Evolutionary conservation across 2,797 vertebrate genomes (phyloP), one percentile per base, ranked within the genome.

Genomic region (Heterohyrax brucei): DNA sequence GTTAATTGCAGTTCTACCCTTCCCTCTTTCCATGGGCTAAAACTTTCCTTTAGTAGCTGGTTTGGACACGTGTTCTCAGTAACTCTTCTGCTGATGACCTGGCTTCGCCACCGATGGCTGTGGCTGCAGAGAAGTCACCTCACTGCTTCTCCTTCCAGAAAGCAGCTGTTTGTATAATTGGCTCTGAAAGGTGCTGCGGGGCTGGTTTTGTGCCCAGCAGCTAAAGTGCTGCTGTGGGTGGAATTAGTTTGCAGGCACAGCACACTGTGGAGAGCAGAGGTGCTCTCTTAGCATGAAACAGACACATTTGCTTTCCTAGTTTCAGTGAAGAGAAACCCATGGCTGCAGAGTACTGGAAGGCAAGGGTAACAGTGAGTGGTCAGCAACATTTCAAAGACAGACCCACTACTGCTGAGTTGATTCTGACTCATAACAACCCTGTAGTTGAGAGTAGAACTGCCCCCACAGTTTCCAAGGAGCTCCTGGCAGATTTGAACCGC

Each of bases 211-310:
- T n/a, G n/a, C 76, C 56, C 64, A 10, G 28, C 26, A 19, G 3
- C 56, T 24, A 22, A 33, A 2, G 22, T 4, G 21, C 30, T 18
- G 2, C 61, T 4, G 1, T 6, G 3, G 1, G 59, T 73, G 33
- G 76, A 4, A 22, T 16, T 18, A 28, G 30, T 22, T 44, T 66
- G 76, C 12, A 4, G 39, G 33, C 30, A 3, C 77, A 9, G 70
- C 18, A 3, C 22, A 2, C 62, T 0, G 0, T 9, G n/a, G 14
- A 9, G 26, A 0, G 9, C 13, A 39, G 1, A 0, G 0, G 30
- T 2, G 76, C 62, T 59, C 50, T n/a, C 30, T 70, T 30, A 13
- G 77, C 85, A 46, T 66, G 8, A 33, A 33, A 6, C 14, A 1
- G 44, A 16, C 53, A 6, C 1, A 0, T 16, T 73, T 30, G 30